phyloP scores from a whole-genome alignment of 2,113 vertebrate species.

The Platichthys stellatus region DNA sequence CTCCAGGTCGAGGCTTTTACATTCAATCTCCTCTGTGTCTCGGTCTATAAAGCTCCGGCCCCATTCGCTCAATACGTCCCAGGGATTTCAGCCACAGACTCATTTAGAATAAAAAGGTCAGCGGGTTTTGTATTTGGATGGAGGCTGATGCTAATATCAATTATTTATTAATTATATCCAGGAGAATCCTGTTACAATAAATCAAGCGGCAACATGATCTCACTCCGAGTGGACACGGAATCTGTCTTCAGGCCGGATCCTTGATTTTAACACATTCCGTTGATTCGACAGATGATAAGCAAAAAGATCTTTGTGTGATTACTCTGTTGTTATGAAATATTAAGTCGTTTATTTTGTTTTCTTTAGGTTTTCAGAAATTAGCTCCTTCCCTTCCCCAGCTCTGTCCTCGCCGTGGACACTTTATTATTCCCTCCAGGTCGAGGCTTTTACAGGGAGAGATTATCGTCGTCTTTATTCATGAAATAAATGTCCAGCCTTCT shows the following conservation, averaged over 20 bases:
- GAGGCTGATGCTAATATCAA: conserved; percentile 18
- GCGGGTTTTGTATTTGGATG: conserved; percentile 39
- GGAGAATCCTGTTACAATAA: conserved; percentile 18
- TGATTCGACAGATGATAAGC: conserved; percentile 8
- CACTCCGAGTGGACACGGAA: conserved; percentile 18
- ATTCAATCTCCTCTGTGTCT: no score
- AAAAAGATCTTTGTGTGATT: neutral
- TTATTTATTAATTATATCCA: conserved; percentile 12
- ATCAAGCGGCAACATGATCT: conserved; percentile 18
- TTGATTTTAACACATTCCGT: neutral
- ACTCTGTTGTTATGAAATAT: neutral
- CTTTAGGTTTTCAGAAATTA: neutral
- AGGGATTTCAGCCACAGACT: conserved; percentile 26
- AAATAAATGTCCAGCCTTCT: conserved; percentile 23
- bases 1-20: conserved; percentile 7
- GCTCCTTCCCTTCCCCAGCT: neutral
- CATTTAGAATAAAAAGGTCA: conserved; percentile 46
- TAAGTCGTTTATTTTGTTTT: neutral
- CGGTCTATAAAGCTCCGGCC: neutral
- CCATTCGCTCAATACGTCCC: conserved; percentile 12
- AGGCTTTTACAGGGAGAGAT: conserved; percentile 14
- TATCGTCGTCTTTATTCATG: conserved; percentile 31
- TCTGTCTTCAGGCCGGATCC: neutral
- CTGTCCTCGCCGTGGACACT: conserved; percentile 1
- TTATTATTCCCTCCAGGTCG: conserved; percentile 26